Evolutionary conservation across 2,797 vertebrate species (phyloP).

Genomic region (Halcyon leucocephala): DNA sequence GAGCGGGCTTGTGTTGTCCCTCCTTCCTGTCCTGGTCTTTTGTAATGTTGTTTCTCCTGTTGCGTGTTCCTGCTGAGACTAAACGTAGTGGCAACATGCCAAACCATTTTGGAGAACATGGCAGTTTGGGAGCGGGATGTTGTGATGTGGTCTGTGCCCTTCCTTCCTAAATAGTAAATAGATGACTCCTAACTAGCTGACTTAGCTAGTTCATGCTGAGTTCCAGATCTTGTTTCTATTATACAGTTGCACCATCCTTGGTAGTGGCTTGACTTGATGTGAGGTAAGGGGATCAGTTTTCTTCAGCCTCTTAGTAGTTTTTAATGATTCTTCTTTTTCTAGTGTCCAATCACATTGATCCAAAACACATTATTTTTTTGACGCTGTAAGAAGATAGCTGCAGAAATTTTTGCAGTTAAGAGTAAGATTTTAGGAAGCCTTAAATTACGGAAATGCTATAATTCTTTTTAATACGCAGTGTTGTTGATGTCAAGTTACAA

Average conservation of each 20-base stretch:
- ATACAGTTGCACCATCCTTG: not conserved
- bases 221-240: not conserved
- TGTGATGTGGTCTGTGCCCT: conserved; percentile 28
- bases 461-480: not conserved
- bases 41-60: not conserved
- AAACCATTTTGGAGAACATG: not conserved
- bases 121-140: not conserved
- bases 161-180: conserved; percentile 42
- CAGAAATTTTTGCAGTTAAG: conserved; percentile 40
- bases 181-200: conserved; percentile 27
- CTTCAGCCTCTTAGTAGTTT: conserved; percentile 31
- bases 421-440: conserved; percentile 22
- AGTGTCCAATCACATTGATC: not conserved
- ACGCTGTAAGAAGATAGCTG: conserved; percentile 5
- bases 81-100: conserved; percentile 7
- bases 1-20: not conserved
- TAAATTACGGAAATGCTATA: not conserved
- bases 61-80: not conserved
- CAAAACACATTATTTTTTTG: conserved; percentile 59
- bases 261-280: conserved; percentile 24
- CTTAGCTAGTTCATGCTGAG: not conserved
- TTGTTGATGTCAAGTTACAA: not conserved
- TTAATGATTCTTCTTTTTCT: conserved; percentile 36
- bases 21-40: not conserved
- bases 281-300: conserved; percentile 34